phyloP scores from a whole-genome alignment of 2,797 vertebrate species.

The Odontamblyopus lacepedii region DNA sequence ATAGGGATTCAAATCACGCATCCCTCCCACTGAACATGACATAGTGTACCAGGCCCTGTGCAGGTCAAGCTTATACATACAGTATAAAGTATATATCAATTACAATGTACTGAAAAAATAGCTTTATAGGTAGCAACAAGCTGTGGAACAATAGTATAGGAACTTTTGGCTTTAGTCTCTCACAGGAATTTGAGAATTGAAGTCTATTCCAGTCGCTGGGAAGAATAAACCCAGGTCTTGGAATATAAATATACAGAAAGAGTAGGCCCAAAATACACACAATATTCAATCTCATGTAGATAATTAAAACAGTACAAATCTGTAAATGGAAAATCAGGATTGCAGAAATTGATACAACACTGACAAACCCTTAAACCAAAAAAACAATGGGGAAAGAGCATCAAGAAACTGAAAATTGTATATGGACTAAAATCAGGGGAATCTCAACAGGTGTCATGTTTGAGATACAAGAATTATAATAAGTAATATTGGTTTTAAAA shows the following conservation, averaged over 20 bases:
- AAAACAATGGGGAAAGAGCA: constrained; percentile 25
- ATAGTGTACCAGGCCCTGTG: constrained; percentile 63
- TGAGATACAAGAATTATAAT: constrained; percentile 40
- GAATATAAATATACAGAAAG: constrained; percentile 67
- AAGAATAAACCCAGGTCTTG: constrained; percentile 55
- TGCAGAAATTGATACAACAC: constrained; percentile 58
- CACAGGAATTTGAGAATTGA: constrained; percentile 78
- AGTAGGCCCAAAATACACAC: constrained; percentile 68
- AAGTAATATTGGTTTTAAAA: constrained; percentile 33
- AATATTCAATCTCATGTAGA: constrained; percentile 48
- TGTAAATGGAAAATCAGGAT: constrained; percentile 46
- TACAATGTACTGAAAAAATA: constrained; percentile 54
- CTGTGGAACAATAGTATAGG: constrained; percentile 53
- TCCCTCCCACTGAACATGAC: constrained; percentile 55
- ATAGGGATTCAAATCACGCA: constrained; percentile 68
- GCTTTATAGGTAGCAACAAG: constrained; percentile 65
- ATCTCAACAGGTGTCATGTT: constrained; percentile 41
- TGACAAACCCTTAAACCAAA: constrained; percentile 48
- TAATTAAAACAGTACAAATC: constrained; percentile 67
- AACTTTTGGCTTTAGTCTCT: constrained; percentile 75
- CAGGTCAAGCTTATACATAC: constrained; percentile 61
- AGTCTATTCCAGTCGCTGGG: constrained; percentile 69
- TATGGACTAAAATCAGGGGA: constrained; percentile 42
- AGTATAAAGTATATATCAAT: constrained; percentile 60
- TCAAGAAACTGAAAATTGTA: not conserved